Evolutionary conservation across 2,888 invertebrate genomes (phyloP).

Genomic region (Brenthis ino): DNA sequence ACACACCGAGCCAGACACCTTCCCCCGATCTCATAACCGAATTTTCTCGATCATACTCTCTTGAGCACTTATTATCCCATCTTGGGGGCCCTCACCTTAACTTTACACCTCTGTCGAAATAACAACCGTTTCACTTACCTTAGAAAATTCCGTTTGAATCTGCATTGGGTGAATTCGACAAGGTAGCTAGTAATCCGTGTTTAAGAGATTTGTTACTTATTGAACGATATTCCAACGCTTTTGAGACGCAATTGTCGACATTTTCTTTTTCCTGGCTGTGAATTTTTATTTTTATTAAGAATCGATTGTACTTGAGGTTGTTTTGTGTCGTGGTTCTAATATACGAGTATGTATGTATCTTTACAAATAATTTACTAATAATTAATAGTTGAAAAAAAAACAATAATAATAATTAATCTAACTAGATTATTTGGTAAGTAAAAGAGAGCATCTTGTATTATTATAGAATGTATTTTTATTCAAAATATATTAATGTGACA

Average conservation of each 20-base stretch:
- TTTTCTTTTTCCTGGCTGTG: slow-evolving; percentile 24
- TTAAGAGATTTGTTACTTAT: slow-evolving; percentile 49
- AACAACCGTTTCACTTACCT: slow-evolving; percentile 13
- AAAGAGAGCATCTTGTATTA: too few relatives aligned
- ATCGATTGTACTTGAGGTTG: slow-evolving; percentile 10
- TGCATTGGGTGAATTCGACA: slow-evolving; percentile 38
- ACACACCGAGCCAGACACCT: slow-evolving; percentile 45
- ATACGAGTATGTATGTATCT: not conserved
- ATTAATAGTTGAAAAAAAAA: too few relatives aligned
- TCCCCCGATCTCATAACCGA: slow-evolving; percentile 52
- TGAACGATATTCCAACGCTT: slow-evolving; percentile 42
- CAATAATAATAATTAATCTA: too few relatives aligned
- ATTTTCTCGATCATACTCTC: slow-evolving; percentile 54
- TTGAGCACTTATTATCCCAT: slow-evolving; percentile 53
- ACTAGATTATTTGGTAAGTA: too few relatives aligned
- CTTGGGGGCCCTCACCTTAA: slow-evolving; percentile 41
- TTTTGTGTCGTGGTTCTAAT: not conserved
- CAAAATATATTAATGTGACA: too few relatives aligned
- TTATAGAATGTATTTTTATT: too few relatives aligned
- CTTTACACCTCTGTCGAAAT: slow-evolving; percentile 45
- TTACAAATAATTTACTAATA: too few relatives aligned
- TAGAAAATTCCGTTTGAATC: slow-evolving; percentile 23
- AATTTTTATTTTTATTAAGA: slow-evolving; percentile 21
- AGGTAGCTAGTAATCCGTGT: slow-evolving; percentile 42
- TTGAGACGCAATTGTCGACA: slow-evolving; percentile 34